A percentile compares a stretch with the other conserved stretches of the same genome.
phyloP scores from a whole-genome alignment of 1,140 invertebrate species.

The Pogonognathellus flavescens region DNA sequence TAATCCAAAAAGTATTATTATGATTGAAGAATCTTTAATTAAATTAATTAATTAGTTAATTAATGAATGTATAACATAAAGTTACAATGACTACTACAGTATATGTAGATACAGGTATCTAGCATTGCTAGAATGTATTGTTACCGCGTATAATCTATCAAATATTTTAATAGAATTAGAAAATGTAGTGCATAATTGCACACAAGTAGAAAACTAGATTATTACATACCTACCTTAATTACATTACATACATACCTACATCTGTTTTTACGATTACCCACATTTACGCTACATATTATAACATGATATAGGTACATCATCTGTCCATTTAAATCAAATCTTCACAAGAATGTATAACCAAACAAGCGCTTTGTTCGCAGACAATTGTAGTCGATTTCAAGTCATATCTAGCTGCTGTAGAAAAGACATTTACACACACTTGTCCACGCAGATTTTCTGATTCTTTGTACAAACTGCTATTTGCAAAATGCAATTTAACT shows the following conservation, averaged over 20 bases:
- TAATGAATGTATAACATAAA: conserved; percentile 51
- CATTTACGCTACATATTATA: neutral
- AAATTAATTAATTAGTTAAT: conserved; percentile 50
- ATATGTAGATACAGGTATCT: conserved; percentile 49
- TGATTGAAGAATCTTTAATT: conserved; percentile 27
- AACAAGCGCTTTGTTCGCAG: too few species aligned
- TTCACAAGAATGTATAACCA: too few species aligned
- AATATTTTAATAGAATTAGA: conserved; percentile 9
- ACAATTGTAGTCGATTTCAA: too few species aligned
- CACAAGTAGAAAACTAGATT: conserved; percentile 21
- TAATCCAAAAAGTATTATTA: conserved; percentile 25
- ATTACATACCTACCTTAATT: conserved; percentile 6
- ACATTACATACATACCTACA: conserved; percentile 18
- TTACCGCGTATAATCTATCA: conserved; percentile 27
- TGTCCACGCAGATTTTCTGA: neutral
- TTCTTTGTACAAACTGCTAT: neutral
- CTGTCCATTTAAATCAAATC: too few species aligned
- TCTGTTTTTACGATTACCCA: conserved; percentile 18
- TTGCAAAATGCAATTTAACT: too few species aligned
- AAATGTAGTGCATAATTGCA: conserved; percentile 43
- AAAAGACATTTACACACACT: too few species aligned
- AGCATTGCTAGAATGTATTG: conserved; percentile 44
- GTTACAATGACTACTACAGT: conserved; percentile 47
- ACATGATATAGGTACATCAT: too few species aligned
- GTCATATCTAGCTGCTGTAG: too few species aligned